Evolutionary conservation across 2,797 vertebrate species (phyloP).

Genomic region (Mus spretus): DNA sequence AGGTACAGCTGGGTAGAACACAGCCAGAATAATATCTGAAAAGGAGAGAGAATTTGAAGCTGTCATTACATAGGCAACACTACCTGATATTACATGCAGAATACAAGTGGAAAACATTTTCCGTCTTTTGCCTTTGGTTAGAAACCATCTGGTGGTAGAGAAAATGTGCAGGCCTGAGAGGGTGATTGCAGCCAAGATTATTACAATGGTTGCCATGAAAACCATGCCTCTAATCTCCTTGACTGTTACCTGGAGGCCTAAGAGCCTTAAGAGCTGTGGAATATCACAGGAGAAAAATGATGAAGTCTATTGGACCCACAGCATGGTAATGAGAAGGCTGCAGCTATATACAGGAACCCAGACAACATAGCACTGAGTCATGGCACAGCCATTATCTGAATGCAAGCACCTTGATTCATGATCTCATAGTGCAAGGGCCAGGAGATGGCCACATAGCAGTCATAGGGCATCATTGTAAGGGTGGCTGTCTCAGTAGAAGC

Average conservation of each 20-base stretch:
- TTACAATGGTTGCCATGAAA: background rate
- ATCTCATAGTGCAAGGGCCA: background rate
- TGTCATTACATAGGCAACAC: background rate
- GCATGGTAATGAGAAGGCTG: background rate
- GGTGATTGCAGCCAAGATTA: background rate
- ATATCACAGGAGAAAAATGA: conserved; percentile 15
- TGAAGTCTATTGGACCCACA: background rate
- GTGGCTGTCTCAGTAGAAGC: background rate
- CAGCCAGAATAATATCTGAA: background rate
- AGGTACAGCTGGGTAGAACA: background rate
- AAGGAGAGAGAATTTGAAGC: background rate
- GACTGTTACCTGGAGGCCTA: background rate
- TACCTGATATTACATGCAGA: conserved; percentile 1
- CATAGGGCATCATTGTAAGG: conserved; percentile 29
- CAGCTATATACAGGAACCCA: background rate
- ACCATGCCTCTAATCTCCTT: conserved; percentile 6
- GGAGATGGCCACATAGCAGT: background rate
- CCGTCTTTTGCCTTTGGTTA: background rate
- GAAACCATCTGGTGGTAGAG: background rate
- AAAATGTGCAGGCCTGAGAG: conserved; percentile 56
- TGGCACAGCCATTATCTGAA: background rate
- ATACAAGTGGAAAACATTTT: conserved; percentile 37
- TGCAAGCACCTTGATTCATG: background rate
- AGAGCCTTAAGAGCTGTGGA: conserved; percentile 5
- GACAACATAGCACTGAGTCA: background rate